Evolutionary conservation across 2,113 vertebrate genomes (phyloP), one percentile per base, ranked within the genome.

Genomic region (Deroptyus accipitrinus): DNA sequence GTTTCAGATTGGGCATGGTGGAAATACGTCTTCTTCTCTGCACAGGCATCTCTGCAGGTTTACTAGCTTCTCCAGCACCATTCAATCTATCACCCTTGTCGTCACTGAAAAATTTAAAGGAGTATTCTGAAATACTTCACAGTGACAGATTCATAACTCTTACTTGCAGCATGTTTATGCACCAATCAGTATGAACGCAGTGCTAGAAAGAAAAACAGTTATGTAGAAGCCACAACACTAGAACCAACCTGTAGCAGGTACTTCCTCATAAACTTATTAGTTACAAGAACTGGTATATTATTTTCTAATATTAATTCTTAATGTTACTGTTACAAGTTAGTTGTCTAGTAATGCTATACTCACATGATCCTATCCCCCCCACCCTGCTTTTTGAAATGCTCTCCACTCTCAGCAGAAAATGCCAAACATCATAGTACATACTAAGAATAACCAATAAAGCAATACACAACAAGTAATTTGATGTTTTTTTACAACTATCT

Each of bases 11-110:
- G 44, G 98, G 98, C 90, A 98, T 97, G 74, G 98, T 98, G 67
- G 98, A 98, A 89, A 99, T 97, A 20, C 99, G 98, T 86, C 99
- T 99, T 97, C 99, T 98, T 95, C 99, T 98, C 96, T 99, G 99
- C 6, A 97, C 72, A 52, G 96, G 97, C 79, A 97, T 84, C 44
- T 97, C 92, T n/a, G 97, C 69, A 84, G 89, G 81, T 73, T 97
- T 95, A 79, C 79, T 95, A 74, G 86, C 76, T 94, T 96, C 91
- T 90, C 86, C 95, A 61, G 94, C 67, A 62, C 88, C 94, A 69
- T 95, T 98, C 33, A 79, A 91, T 90, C 57, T 93, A 90, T 93
- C 88, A 11, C 85, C 94, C 74, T 96, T 97, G 70, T 92, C 96
- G 96, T 97, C 90, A 14, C 99, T 99, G 90, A 33, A 95, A 97